phyloP scores from a whole-genome alignment of 35 echinoderm and acorn worm genomes.

The Hemicentrotus pulcherrimus region DNA sequence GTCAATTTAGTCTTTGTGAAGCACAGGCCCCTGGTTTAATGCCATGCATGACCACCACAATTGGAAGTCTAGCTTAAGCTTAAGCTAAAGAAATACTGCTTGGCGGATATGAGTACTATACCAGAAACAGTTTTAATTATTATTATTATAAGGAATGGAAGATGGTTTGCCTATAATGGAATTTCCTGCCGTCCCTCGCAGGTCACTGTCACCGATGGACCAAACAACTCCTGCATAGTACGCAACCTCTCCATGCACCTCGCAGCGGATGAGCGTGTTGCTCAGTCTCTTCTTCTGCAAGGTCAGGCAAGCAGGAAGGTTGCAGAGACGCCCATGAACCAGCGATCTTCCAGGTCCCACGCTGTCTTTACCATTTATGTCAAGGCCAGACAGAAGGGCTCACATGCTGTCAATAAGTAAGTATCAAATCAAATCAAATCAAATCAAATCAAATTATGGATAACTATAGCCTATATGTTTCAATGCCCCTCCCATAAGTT shows the following conservation, averaged over 20 bases:
- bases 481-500: too few relatives aligned
- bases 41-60: too few relatives aligned
- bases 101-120: too few relatives aligned
- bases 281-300: constrained; percentile 60
- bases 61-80: too few relatives aligned
- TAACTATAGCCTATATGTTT: too few relatives aligned
- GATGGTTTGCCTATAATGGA: too few relatives aligned
- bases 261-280: constrained; percentile 65
- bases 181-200: not conserved
- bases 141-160: too few relatives aligned
- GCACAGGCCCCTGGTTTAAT: too few relatives aligned
- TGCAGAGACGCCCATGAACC: constrained; percentile 68
- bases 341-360: constrained; percentile 65
- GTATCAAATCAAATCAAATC: not conserved
- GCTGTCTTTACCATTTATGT: constrained; percentile 66
- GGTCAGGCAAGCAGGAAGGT: constrained; percentile 58
- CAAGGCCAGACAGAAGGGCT: constrained; percentile 22
- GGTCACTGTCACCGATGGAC: constrained; percentile 59
- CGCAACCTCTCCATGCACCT: constrained; percentile 61
- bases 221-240: constrained; percentile 48
- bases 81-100: too few relatives aligned
- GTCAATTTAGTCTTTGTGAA: too few relatives aligned
- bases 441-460: not conserved
- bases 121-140: too few relatives aligned
- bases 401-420: constrained; percentile 54